Evolutionary conservation across 2,888 invertebrate genomes (phyloP).

Genomic region (Lepetodrilus schrolli): DNA sequence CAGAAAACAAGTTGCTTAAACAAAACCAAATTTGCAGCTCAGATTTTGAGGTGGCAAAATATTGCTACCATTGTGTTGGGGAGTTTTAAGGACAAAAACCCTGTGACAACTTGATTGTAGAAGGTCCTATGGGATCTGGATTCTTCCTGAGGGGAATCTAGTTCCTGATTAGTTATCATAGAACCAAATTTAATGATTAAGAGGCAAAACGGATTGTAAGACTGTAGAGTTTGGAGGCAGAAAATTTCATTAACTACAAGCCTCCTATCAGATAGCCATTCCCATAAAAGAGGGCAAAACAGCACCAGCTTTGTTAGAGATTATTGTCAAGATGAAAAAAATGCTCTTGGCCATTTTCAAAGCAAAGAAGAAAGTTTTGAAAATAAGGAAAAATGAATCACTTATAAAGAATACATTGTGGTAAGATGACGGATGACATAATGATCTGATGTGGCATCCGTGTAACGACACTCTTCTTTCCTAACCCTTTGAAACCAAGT

Average conservation of each 20-base stretch:
- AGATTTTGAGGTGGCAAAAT: not conserved
- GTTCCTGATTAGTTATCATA: slow-evolving; percentile 22
- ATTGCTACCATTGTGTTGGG: not conserved
- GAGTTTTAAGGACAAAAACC: slow-evolving; percentile 2
- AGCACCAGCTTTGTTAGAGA: not conserved
- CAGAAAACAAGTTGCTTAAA: not conserved
- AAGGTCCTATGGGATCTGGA: not conserved
- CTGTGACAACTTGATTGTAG: slow-evolving; percentile 1
- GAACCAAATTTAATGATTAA: slow-evolving; percentile 25
- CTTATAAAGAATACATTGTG: not conserved
- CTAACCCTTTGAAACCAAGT: not conserved
- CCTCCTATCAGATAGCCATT: not conserved
- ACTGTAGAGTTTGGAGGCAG: slow-evolving; percentile 13
- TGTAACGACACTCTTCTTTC: not conserved
- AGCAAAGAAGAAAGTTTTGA: not conserved
- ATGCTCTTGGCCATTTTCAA: not conserved
- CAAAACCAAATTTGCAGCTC: not conserved
- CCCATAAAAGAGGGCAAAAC: not conserved
- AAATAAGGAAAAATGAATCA: no score
- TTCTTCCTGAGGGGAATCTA: not conserved
- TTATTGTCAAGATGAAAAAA: not conserved
- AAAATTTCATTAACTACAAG: slow-evolving; percentile 18
- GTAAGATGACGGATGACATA: not conserved
- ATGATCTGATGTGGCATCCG: not conserved
- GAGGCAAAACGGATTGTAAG: not conserved